Percentiles rank a stretch among this genome's conserved stretches.
Conservation (phyloP, 2,797 vertebrate species). For the Podarcis lilfordi region DNA sequence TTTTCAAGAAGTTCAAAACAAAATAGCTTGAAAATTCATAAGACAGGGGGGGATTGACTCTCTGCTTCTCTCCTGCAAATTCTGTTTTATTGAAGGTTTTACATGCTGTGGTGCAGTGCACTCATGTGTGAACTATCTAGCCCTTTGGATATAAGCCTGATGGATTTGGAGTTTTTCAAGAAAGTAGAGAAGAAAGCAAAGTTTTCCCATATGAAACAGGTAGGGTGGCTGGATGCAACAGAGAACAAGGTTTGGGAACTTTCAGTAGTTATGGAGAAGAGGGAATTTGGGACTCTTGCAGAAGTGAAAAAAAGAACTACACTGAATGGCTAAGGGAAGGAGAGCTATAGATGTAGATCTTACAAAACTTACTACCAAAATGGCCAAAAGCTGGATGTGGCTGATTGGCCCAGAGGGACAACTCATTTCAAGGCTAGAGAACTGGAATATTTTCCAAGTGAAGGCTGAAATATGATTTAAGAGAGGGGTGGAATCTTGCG, state of each 20-base stretch:
- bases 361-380: not conserved
- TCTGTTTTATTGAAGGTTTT: constrained; percentile 54
- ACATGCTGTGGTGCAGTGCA: not conserved
- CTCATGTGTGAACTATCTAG: constrained; percentile 26
- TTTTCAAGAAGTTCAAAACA: constrained; percentile 58
- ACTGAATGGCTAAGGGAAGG: not conserved
- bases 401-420: not conserved
- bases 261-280: not conserved
- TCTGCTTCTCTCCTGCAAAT: constrained; percentile 43
- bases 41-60: constrained; percentile 27
- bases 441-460: too few species aligned
- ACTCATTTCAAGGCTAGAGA: not conserved
- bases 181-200: constrained; percentile 28
- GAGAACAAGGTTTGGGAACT: not conserved
- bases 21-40: constrained; percentile 52
- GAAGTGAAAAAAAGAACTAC: not conserved
- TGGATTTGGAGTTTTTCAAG: constrained; percentile 42
- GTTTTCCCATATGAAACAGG: not conserved
- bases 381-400: not conserved
- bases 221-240: not conserved
- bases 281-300: not conserved
- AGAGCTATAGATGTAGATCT: not conserved
- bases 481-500: not conserved
- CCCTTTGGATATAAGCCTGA: constrained; percentile 16
- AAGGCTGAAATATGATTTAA: not conserved